Percentiles rank a stretch among this genome's conserved stretches.
Conservation (phyloP, 2,113 vertebrate genomes). For the Pomatostomus ruficeps region DNA sequence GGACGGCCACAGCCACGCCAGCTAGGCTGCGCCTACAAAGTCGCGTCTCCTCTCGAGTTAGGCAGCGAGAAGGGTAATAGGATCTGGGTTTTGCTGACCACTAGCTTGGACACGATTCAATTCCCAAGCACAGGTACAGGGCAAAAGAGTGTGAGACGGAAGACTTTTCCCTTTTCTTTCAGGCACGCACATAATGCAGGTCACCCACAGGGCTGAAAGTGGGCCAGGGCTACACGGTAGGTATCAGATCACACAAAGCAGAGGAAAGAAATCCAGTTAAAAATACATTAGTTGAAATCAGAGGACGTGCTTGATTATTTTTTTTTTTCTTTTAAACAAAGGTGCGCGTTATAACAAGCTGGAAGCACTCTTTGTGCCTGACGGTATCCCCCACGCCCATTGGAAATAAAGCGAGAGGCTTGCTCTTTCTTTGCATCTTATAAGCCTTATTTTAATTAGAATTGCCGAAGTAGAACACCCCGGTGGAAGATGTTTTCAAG, state of each 20-base stretch:
- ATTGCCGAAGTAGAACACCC: constrained; percentile 44
- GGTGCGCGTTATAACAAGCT: constrained; percentile 61
- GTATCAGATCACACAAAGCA: constrained; percentile 20
- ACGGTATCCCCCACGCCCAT: constrained; percentile 25
- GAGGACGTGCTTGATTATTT: constrained; percentile 69
- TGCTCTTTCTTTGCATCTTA: constrained; percentile 13
- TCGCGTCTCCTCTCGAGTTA: not conserved
- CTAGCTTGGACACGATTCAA: not conserved
- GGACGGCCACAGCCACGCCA: not conserved
- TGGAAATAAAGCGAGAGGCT: constrained; percentile 33
- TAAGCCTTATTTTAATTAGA: constrained; percentile 51
- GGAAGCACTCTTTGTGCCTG: constrained; percentile 4
- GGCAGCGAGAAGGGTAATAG: not conserved
- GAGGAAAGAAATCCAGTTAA: constrained; percentile 27
- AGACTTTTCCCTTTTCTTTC: not conserved
- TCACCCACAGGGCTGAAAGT: constrained; percentile 43
- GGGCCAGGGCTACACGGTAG: constrained; percentile 34
- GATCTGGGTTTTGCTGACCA: not conserved
- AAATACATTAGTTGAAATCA: constrained; percentile 65
- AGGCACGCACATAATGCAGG: not conserved
- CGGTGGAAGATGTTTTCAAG: not conserved
- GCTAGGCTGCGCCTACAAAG: not conserved
- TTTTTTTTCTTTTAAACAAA: constrained; percentile 70
- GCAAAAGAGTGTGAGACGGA: not conserved
- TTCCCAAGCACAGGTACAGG: not conserved